Percentiles rank a stretch among this genome's conserved stretches.
phyloP scores from a whole-genome alignment of 2,888 invertebrate species.

The Trachelus tabidus region DNA sequence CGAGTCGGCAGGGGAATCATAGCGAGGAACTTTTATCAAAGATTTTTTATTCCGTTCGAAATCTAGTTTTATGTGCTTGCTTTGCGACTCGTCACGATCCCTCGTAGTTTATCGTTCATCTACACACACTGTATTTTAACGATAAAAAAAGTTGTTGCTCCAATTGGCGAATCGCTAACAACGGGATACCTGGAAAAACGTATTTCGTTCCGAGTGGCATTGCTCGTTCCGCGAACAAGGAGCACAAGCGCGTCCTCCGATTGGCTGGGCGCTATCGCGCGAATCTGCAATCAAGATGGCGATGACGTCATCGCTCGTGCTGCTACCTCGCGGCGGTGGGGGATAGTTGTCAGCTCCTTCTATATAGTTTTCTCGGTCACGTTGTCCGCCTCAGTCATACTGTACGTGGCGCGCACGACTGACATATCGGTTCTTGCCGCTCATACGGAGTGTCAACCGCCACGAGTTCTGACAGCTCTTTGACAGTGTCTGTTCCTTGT shows the following conservation, averaged over 20 bases:
- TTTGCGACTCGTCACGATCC: neutral
- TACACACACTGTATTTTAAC: neutral
- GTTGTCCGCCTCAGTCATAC: slow-evolving; percentile 55
- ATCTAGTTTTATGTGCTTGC: neutral
- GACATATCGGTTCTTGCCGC: neutral
- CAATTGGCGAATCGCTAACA: neutral
- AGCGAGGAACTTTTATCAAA: neutral
- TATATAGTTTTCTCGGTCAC: slow-evolving; percentile 59
- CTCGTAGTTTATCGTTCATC: neutral
- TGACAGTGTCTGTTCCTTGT: neutral
- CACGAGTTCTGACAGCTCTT: neutral
- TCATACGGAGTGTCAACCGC: neutral
- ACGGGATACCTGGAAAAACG: slow-evolving; percentile 41
- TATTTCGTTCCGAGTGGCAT: slow-evolving; percentile 37
- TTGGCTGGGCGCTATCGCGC: slow-evolving; percentile 45
- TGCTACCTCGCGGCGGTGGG: slow-evolving; percentile 15
- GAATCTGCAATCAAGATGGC: slow-evolving; percentile 53
- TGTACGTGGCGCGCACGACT: neutral
- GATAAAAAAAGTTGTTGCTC: neutral
- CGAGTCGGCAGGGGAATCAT: neutral
- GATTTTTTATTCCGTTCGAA: neutral
- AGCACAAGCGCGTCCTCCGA: slow-evolving; percentile 19
- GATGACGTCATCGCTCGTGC: slow-evolving; percentile 49
- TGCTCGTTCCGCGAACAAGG: slow-evolving; percentile 35
- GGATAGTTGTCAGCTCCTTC: slow-evolving; percentile 27